A percentile compares a stretch with the other conserved stretches of the same genome.
Conservation (phyloP, 2,113 vertebrate species). For the Cavia aperea region DNA sequence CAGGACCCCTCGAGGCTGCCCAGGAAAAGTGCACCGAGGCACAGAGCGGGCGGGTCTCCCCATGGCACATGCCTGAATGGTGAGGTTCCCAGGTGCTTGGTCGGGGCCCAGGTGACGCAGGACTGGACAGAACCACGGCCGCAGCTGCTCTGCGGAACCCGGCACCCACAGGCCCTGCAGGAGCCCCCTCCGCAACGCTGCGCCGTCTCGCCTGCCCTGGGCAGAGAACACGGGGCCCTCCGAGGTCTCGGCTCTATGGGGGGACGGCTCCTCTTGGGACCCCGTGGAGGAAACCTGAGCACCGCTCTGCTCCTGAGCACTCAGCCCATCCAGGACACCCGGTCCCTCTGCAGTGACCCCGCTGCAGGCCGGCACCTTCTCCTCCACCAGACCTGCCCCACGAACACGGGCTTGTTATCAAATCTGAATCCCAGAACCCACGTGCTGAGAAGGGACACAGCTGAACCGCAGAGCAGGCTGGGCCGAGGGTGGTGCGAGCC, state of each 20-base stretch:
- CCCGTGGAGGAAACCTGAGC: not conserved
- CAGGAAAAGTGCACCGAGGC: not conserved
- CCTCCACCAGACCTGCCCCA: constrained; percentile 7
- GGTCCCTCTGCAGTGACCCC: too few relatives aligned
- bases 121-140: too few relatives aligned
- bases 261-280: not conserved
- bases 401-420: constrained; percentile 25
- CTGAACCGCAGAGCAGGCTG: constrained; percentile 51
- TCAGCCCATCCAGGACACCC: too few relatives aligned
- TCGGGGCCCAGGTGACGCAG: too few relatives aligned
- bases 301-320: too few relatives aligned
- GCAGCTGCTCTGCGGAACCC: too few relatives aligned
- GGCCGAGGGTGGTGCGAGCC: not conserved
- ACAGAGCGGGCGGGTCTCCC: fast-evolving
- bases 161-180: too few relatives aligned
- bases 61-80: too few relatives aligned
- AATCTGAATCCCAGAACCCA: constrained; percentile 36
- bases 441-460: constrained; percentile 53
- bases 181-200: too few relatives aligned
- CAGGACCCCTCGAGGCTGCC: not conserved
- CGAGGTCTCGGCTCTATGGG: constrained; percentile 26
- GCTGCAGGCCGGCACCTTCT: not conserved
- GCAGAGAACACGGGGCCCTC: not conserved
- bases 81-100: fast-evolving
- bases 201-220: not conserved